Base-by-base conservation (phyloP, 2,113 vertebrate species). In the Pardalotus punctatus region DNA sequence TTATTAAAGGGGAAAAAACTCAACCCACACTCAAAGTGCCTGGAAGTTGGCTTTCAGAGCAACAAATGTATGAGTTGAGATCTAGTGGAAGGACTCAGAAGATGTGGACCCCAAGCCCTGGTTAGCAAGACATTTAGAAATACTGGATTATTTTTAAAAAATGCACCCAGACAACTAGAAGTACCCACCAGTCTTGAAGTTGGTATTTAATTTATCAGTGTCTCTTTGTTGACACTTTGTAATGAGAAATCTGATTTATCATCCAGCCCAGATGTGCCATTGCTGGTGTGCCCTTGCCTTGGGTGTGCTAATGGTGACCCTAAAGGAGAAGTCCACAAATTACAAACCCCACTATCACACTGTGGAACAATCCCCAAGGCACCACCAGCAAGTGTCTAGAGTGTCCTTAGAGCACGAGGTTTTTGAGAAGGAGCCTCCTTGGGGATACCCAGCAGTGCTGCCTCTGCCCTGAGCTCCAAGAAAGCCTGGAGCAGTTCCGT, bases 281-380 rank as follows among this genome's bases (percentile, higher is more conserved):
- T 29, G 17, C 38, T 82, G 29, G 1, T 76, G 86, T 76, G 27
- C n/a, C n/a, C 53, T 72, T 50, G 29, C 40, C 50, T 38, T 7
- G 17, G 14, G 1, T 11, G 28, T 72, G 43, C 35, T 82, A 33
- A 33, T 12, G 33, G 29, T 54, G 35, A 43, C 36, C 35, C 21
- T 25, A 15, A 82, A 66, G 28, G 58, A 71, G 58, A 83, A 48
- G 14, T 4, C 47, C 58, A 65, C 27, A 38, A 69, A 29, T 47
- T 15, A 22, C 36, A 38, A 20, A 40, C 20, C 5, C 1, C 9
- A 7, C 7, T 24, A 0, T 36, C 6, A 12, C 43, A 5, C 25
- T 24, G 25, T 13, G 29, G 15, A 23, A 62, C n/a, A 28, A 12
- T 66, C n/a, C 58, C 62, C 56, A 57, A 50, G 47, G 50, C 48